Evolutionary conservation across 2,888 invertebrate species (phyloP).

Genomic region (Orthonevra nobilis): DNA sequence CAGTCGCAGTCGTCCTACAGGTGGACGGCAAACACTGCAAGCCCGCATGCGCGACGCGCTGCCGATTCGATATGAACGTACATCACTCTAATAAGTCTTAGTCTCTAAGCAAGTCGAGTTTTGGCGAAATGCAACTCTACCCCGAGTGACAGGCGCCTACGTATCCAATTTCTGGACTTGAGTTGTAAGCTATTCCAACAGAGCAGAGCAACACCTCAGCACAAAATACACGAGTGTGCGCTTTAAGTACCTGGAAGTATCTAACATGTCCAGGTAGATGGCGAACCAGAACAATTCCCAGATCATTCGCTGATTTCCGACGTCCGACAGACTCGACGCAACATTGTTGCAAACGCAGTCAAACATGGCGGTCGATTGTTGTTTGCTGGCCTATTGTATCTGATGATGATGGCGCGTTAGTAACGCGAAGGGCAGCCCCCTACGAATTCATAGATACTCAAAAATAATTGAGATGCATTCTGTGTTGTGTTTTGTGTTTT

Average conservation of each 20-base stretch:
- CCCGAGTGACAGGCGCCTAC: conserved; percentile 13
- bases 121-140: background rate
- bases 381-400: conserved; percentile 15
- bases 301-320: conserved; percentile 24
- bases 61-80: background rate
- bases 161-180: conserved; percentile 6
- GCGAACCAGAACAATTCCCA: conserved; percentile 49
- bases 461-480: conserved; percentile 22
- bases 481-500: background rate
- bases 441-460: conserved; percentile 6
- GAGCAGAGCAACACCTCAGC: background rate
- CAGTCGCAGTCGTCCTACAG: no score
- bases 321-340: no score
- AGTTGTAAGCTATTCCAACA: no score
- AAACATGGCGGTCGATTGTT: no score
- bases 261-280: conserved; percentile 1
- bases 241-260: no score
- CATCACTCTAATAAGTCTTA: background rate
- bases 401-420: background rate
- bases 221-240: background rate
- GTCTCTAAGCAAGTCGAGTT: background rate
- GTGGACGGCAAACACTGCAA: no score
- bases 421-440: conserved; percentile 2
- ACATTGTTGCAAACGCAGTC: conserved; percentile 37
- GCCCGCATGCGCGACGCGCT: no score